These are phyloP conservation scores for Enteromius argenteus DNA, from an alignment of 2,797 vertebrate species.

Conservation along the genomic window DNA sequence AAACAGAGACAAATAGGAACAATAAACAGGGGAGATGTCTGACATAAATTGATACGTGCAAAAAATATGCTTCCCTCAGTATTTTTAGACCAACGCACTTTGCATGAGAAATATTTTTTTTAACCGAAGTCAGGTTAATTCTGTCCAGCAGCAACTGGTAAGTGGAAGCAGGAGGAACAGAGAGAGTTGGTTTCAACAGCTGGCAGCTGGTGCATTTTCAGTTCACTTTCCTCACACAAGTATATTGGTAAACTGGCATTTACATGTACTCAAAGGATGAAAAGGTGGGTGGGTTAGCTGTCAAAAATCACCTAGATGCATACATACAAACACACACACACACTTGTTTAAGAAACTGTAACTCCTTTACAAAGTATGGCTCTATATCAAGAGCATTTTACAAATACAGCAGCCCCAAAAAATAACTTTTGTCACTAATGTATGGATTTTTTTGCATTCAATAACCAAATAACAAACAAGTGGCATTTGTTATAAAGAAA, in stretches of 20 bases:
- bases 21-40: conserved; percentile 18
- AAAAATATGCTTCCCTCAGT: conserved; percentile 49
- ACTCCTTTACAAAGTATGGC: background rate
- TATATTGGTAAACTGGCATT: conserved; percentile 12
- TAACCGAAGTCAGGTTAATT: conserved; percentile 11
- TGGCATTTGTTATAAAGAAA: background rate
- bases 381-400: background rate
- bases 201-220: conserved; percentile 59
- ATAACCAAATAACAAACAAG: background rate
- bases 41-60: conserved; percentile 3
- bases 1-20: conserved; percentile 40
- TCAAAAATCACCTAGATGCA: background rate
- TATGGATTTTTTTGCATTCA: background rate
- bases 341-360: background rate
- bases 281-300: background rate
- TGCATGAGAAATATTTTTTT: conserved; percentile 17
- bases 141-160: background rate
- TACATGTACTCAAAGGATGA: background rate
- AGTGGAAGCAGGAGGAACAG: conserved; percentile 32
- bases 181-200: conserved; percentile 31
- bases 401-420: background rate
- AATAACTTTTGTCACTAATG: background rate
- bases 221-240: conserved; percentile 24
- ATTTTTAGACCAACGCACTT: conserved; percentile 17
- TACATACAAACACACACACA: background rate